Evolutionary conservation across 2,797 vertebrate species (phyloP), one percentile per base, ranked within the genome.

Genomic region (Alca torda): DNA sequence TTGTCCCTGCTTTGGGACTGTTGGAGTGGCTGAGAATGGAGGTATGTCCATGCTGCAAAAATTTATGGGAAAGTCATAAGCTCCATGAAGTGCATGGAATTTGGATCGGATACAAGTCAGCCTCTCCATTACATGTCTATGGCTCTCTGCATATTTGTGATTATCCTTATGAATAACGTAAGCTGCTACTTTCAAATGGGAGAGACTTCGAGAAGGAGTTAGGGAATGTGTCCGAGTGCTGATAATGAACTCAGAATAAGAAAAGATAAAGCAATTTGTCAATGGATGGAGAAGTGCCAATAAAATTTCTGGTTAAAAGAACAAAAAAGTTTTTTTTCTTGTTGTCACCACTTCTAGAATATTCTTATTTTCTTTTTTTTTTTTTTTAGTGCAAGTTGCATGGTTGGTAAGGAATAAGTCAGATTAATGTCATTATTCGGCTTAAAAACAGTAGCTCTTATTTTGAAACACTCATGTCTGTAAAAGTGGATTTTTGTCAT

Each of bases 151-250:
- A 93, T 97, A 94, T 72, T 96, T 96, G 89, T 93, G 96, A 96
- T 96, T 95, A 91, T 90, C 95, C 89, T 96, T 46, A 97, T 94
- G 89, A 96, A 97, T 96, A 96, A 96, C 95, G 93, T 26, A 95
- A 91, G 82, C 87, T 89, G n/a, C 89, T 83, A 92, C 86, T 91
- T 88, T 96, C 91, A 87, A 84, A 83, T 56, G 88, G 87, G 82
- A 95, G 89, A 90, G 93, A 20, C 83, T 89, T 82, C 0, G 6
- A 53, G 93, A 89, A 81, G 91, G 84, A 81, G 86, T 39, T 48
- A 37, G 77, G 80, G 83, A 96, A 59, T 77, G 39, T 53, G 69
- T 68, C 86, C 91, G 87, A 95, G 93, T 83, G 91, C 87, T 76
- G 91, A 4, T 74, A 80, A 63, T 74, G 69, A 91, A 26, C 80